phyloP scores from a whole-genome alignment of 2,888 invertebrate species.

The Pseudoips prasinana region DNA sequence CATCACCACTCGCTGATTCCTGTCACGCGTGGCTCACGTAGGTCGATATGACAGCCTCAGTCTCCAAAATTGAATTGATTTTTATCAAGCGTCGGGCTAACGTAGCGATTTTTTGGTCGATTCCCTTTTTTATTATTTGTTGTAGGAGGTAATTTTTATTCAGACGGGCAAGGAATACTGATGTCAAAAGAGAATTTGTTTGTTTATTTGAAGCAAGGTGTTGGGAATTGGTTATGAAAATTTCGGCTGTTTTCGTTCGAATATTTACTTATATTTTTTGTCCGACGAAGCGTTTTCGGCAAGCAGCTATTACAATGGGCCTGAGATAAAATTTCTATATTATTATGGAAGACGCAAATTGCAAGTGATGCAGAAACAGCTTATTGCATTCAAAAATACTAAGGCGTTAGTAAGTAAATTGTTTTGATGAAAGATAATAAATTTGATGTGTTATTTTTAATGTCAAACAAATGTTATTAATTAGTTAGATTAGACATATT shows the following conservation, averaged over 20 bases:
- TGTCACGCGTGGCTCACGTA: slow-evolving; percentile 42
- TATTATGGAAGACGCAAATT: no score
- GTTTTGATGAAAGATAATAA: no score
- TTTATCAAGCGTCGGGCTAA: slow-evolving; percentile 49
- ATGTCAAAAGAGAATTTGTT: slow-evolving; percentile 24
- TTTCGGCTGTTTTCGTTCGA: not conserved
- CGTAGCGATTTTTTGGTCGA: slow-evolving; percentile 50
- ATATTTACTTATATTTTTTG: no score
- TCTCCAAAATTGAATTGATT: slow-evolving; percentile 59
- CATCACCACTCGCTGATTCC: slow-evolving; percentile 29
- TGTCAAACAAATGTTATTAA: no score
- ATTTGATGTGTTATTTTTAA: no score
- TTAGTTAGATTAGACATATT: no score
- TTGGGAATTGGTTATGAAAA: not conserved
- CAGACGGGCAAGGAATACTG: slow-evolving; percentile 32
- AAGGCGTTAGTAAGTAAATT: no score
- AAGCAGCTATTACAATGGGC: no score
- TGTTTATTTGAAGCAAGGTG: slow-evolving; percentile 16
- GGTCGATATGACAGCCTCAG: slow-evolving; percentile 51
- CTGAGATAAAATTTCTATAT: no score
- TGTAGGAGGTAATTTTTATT: slow-evolving; percentile 42
- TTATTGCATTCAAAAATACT: no score
- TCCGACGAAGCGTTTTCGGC: no score
- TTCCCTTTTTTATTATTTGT: slow-evolving; percentile 45
- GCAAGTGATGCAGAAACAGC: no score